phyloP scores from a whole-genome alignment of 2,797 vertebrate species.

The Pogoniulus pusillus region DNA sequence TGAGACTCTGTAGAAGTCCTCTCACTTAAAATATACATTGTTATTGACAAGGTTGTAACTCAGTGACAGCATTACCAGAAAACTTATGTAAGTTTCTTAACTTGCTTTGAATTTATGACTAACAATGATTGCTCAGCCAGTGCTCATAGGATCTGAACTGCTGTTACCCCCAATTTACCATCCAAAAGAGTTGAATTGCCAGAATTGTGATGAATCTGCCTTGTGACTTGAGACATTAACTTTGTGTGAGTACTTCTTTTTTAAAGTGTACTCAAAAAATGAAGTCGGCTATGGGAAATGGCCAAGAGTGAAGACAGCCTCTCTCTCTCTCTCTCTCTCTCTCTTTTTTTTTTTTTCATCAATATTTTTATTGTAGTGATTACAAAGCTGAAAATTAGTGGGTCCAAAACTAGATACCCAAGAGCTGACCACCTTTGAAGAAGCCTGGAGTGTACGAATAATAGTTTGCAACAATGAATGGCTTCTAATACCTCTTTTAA shows the following conservation, averaged over 20 bases:
- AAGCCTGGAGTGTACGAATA: not conserved
- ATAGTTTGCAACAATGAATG: not conserved
- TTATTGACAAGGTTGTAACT: conserved; percentile 33
- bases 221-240: conserved; percentile 21
- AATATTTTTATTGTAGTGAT: not conserved
- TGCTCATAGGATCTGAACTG: conserved; percentile 43
- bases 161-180: conserved; percentile 13
- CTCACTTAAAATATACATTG: conserved; percentile 20
- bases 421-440: not conserved
- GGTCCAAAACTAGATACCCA: not conserved
- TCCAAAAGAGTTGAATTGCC: not conserved
- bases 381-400: not conserved
- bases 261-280: not conserved
- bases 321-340: not conserved
- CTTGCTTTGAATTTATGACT: conserved; percentile 39
- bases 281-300: not conserved
- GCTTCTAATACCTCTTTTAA: not conserved
- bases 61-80: conserved; percentile 36
- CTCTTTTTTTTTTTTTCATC: not conserved
- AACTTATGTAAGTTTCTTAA: conserved; percentile 20
- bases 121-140: conserved; percentile 38
- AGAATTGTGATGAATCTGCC: not conserved
- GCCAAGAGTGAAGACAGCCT: not conserved
- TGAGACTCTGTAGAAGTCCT: conserved; percentile 1
- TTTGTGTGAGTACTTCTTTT: not conserved